Conservation (phyloP, 2,797 vertebrate genomes). For the Melopsittacus undulatus region DNA sequence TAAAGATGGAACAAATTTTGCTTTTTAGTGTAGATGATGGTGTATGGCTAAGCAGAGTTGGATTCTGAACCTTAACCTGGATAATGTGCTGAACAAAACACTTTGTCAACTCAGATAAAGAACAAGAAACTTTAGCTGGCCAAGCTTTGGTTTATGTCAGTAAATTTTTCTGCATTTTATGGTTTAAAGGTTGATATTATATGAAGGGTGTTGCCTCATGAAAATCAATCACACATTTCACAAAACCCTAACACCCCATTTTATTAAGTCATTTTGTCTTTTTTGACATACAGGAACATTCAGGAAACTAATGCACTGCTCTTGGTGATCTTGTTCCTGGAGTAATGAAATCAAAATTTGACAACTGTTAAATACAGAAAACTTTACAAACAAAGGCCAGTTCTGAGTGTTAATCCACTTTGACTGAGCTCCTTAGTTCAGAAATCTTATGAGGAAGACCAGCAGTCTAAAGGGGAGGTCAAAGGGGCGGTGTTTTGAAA, state of each 20-base stretch:
- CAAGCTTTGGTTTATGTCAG: background rate
- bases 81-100: background rate
- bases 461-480: background rate
- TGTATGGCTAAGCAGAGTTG: background rate
- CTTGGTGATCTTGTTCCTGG: background rate
- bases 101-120: background rate
- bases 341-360: background rate
- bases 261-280: background rate
- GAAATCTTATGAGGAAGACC: background rate
- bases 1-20: background rate
- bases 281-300: background rate
- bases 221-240: background rate
- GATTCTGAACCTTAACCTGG: background rate
- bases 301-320: background rate
- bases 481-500: background rate
- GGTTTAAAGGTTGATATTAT: background rate
- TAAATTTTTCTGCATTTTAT: background rate
- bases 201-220: background rate
- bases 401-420: background rate
- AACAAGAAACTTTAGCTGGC: background rate
- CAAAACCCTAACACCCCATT: accelerated
- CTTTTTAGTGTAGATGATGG: background rate
- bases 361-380: background rate
- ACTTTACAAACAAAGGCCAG: background rate
- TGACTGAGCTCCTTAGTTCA: background rate